These are phyloP conservation scores for Papilio helenus DNA, from an alignment of 1,140 invertebrate species.

Conservation along the genomic window DNA sequence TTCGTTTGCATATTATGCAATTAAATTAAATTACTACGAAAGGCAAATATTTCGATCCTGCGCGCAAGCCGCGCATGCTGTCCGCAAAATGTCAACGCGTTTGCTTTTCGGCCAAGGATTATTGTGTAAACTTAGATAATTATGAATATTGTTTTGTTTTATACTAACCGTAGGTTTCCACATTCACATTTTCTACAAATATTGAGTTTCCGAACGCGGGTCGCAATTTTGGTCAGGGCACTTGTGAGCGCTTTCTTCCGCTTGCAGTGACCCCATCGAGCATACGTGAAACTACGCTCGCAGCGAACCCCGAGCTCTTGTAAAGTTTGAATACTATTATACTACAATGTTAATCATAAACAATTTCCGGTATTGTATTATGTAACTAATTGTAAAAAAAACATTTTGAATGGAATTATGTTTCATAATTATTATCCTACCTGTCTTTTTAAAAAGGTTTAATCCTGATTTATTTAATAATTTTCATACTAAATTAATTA, in stretches of 20 bases:
- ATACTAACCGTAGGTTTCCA: neutral
- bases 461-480: no score
- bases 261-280: no score
- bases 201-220: neutral
- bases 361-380: neutral
- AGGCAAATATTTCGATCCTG: constrained; percentile 32
- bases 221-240: no score
- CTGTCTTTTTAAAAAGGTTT: no score
- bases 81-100: constrained; percentile 35
- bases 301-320: neutral
- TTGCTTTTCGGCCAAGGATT: constrained; percentile 41
- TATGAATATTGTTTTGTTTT: neutral
- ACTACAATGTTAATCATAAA: neutral
- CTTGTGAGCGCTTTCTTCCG: no score
- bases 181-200: neutral
- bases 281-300: neutral
- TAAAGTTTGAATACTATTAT: neutral
- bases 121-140: constrained; percentile 17
- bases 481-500: no score
- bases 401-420: no score
- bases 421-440: no score
- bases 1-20: constrained; percentile 38
- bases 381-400: no score
- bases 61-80: neutral
- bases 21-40: constrained; percentile 36